Percentiles rank a stretch among this genome's conserved stretches.
phyloP scores from a whole-genome alignment of 2,888 invertebrate genomes.

The Drosophila lacicola region DNA sequence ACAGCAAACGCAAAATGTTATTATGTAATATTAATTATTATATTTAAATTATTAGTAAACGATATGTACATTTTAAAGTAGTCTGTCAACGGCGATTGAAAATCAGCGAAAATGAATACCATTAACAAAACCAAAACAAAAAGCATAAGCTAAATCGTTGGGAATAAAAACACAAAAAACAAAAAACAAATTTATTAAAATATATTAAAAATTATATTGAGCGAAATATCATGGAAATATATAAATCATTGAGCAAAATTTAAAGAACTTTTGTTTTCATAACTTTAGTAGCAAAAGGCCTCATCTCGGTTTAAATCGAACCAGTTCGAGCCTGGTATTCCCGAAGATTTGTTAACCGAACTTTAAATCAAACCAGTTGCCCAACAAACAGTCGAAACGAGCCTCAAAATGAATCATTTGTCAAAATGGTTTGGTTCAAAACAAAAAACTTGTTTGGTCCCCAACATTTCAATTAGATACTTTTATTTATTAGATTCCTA shows the following conservation, averaged over 20 bases:
- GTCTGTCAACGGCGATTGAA: conserved; percentile 64
- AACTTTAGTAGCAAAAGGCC: too few relatives aligned
- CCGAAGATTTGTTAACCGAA: too few relatives aligned
- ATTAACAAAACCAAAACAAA: conserved; percentile 35
- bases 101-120: conserved; percentile 64
- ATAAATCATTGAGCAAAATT: conserved; percentile 76
- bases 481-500: too few relatives aligned
- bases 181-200: conserved; percentile 65
- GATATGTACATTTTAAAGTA: conserved; percentile 72
- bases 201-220: conserved; percentile 69
- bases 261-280: conserved; percentile 9
- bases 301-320: too few relatives aligned
- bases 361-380: too few relatives aligned
- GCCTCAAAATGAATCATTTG: too few relatives aligned
- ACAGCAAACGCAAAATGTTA: conserved; percentile 53
- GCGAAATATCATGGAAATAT: conserved; percentile 78
- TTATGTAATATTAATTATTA: conserved; percentile 75
- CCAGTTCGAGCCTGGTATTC: too few relatives aligned
- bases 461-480: too few relatives aligned
- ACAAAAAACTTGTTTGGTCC: too few relatives aligned
- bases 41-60: conserved; percentile 68
- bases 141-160: conserved; percentile 55
- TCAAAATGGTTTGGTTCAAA: too few relatives aligned
- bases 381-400: too few relatives aligned
- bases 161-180: conserved; percentile 16